Conservation (phyloP, 2,888 invertebrate genomes). For the Crocallis elinguaria region DNA sequence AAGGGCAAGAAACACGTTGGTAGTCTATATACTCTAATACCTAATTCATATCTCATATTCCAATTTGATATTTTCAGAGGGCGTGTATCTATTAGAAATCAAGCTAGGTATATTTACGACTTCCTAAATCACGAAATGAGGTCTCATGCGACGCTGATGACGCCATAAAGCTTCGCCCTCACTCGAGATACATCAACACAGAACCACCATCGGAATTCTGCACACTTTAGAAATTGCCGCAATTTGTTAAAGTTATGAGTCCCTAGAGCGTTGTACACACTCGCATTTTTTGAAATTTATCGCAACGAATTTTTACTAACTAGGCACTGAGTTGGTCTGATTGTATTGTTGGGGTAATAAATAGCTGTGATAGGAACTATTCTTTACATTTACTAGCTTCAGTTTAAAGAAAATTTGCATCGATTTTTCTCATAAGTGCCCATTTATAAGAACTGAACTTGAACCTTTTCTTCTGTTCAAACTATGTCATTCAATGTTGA, state of each 20-base stretch:
- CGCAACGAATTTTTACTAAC: constrained; percentile 43
- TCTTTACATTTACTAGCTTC: neutral
- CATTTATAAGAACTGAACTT: too few relatives aligned
- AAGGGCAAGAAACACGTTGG: too few relatives aligned
- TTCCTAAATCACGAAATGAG: constrained; percentile 12
- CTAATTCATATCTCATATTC: too few relatives aligned
- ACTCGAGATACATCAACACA: constrained; percentile 38
- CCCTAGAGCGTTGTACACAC: constrained; percentile 56
- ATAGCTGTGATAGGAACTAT: constrained; percentile 8
- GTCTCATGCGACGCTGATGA: constrained; percentile 20
- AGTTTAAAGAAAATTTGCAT: too few relatives aligned
- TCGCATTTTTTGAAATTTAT: constrained; percentile 59
- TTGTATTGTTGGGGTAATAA: constrained; percentile 31
- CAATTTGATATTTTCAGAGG: neutral
- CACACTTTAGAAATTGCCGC: constrained; percentile 68
- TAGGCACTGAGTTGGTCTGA: constrained; percentile 32
- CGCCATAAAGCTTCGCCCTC: constrained; percentile 28
- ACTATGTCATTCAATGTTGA: too few relatives aligned
- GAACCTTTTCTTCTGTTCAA: too few relatives aligned
- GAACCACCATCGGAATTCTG: constrained; percentile 64
- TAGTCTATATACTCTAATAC: too few relatives aligned
- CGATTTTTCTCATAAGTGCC: too few relatives aligned
- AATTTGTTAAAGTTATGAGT: constrained; percentile 70
- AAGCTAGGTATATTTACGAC: neutral
- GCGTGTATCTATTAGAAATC: neutral